phyloP scores from a whole-genome alignment of 2,888 invertebrate genomes.

The Syrista parreyssii region DNA sequence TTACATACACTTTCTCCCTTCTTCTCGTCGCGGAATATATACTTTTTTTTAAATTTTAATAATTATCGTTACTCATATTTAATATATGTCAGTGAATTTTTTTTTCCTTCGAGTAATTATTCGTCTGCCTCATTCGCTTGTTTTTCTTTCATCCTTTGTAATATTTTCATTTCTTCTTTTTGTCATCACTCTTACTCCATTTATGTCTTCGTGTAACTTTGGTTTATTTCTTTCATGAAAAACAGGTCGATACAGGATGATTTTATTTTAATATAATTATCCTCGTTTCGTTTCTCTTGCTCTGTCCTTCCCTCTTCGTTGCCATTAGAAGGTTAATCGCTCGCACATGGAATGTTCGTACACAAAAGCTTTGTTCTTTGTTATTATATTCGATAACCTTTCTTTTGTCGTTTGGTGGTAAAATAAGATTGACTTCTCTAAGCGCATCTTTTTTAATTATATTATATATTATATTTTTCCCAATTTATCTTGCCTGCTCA shows the following conservation, averaged over 20 bases:
- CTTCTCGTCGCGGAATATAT: not conserved
- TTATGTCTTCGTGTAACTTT: not conserved
- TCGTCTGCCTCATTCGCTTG: too few relatives aligned
- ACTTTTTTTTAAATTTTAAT: not conserved
- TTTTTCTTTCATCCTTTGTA: not conserved
- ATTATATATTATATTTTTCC: constrained; percentile 36
- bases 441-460: not conserved
- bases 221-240: not conserved
- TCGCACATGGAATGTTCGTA: not conserved
- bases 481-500: constrained; percentile 70
- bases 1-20: not conserved
- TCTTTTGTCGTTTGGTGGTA: not conserved
- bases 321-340: not conserved
- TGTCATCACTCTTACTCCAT: not conserved
- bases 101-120: not conserved
- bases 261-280: not conserved
- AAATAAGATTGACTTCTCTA: not conserved
- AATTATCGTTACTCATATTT: not conserved
- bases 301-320: not conserved
- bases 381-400: not conserved
- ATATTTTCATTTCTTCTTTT: not conserved
- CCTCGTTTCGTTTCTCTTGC: not conserved
- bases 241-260: not conserved
- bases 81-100: not conserved
- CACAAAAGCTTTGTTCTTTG: not conserved